These are phyloP conservation scores for Lysandra coridon DNA, from an alignment of 2,888 invertebrate species.

Conservation along the genomic window DNA sequence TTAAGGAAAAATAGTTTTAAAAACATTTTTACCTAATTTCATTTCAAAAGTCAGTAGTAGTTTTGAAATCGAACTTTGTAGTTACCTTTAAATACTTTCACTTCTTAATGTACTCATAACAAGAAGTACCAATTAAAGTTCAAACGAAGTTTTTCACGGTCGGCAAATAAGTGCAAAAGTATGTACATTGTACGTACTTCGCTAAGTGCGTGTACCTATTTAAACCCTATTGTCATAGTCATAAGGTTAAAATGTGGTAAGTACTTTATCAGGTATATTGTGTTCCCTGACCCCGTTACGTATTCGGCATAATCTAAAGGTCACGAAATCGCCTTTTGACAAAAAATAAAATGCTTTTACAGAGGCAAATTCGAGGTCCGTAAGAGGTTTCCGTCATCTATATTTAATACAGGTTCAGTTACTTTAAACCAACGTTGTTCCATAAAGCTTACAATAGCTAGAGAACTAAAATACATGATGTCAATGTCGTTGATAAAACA, in stretches of 20 bases:
- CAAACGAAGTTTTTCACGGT: neutral
- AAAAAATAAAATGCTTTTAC: constrained; percentile 26
- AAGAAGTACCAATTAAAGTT: constrained; percentile 3
- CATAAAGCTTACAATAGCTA: too few relatives aligned
- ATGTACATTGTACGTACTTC: neutral
- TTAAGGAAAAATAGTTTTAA: too few relatives aligned
- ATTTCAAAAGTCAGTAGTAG: neutral
- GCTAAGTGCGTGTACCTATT: neutral
- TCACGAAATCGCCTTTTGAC: constrained; percentile 20
- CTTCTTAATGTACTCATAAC: neutral
- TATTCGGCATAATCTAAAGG: constrained; percentile 1
- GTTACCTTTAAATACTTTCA: neutral
- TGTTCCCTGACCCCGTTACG: constrained; percentile 1
- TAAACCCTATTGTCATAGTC: neutral
- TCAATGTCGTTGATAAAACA: too few relatives aligned
- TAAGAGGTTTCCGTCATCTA: neutral
- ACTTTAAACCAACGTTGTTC: neutral
- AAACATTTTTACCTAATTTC: neutral
- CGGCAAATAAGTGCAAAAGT: neutral
- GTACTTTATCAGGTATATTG: neutral
- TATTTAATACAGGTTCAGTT: constrained; percentile 6
- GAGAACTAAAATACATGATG: too few relatives aligned
- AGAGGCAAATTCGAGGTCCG: constrained; percentile 8
- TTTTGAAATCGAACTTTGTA: neutral
- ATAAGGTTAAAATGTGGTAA: neutral